phyloP scores from a whole-genome alignment of 2,797 vertebrate species.

The Pampus argenteus region DNA sequence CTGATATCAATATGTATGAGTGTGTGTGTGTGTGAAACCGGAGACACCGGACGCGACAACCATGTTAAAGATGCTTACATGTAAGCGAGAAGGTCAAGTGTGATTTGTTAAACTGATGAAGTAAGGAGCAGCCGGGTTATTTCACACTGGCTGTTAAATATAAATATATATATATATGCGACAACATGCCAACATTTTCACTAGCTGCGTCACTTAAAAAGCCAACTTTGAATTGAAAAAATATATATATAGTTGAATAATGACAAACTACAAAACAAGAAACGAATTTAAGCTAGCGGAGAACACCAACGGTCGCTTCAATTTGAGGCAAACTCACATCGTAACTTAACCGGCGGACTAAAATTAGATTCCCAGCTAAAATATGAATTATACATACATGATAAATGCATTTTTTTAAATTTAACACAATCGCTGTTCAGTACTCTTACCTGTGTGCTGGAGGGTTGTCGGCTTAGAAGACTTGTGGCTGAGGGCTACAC shows the following conservation, averaged over 20 bases:
- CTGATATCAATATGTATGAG: not conserved
- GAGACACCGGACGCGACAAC: constrained; percentile 24
- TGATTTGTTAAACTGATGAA: constrained; percentile 16
- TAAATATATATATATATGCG: too few species aligned
- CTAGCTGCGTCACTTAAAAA: not conserved
- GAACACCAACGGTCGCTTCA: not conserved
- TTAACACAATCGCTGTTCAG: accelerated
- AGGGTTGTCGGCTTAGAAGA: constrained; percentile 43
- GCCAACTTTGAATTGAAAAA: not conserved
- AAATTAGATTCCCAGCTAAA: not conserved
- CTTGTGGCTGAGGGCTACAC: constrained; percentile 12
- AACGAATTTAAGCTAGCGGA: not conserved
- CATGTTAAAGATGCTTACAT: constrained; percentile 35
- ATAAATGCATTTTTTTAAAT: not conserved
- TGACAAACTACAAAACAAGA: not conserved
- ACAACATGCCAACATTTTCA: not conserved
- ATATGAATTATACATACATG: accelerated
- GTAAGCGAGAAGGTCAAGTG: constrained; percentile 55
- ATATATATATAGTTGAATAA: not conserved
- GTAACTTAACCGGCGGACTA: not conserved
- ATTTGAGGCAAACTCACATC: not conserved
- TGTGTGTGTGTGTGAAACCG: constrained; percentile 20
- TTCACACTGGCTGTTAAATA: not conserved
- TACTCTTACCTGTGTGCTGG: constrained; percentile 78
- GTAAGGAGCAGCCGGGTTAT: not conserved